Conservation (phyloP, 2,888 invertebrate genomes). For the Nephrotoma appendiculata region DNA sequence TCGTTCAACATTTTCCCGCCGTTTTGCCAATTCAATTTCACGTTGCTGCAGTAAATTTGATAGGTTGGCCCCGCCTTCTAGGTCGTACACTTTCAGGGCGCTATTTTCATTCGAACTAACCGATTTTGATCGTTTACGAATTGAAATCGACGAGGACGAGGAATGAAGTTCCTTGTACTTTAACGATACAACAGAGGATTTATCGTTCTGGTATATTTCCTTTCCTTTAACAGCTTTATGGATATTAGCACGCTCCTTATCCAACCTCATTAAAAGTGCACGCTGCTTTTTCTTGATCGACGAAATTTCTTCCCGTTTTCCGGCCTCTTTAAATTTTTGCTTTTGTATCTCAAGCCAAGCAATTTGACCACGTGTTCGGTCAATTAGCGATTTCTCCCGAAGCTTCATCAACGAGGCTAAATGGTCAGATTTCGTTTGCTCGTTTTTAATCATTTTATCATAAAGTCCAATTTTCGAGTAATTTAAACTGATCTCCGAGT, state of each 20-base stretch:
- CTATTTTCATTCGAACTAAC: slow-evolving; percentile 3
- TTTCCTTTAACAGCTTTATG: slow-evolving; percentile 32
- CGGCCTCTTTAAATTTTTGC: slow-evolving; percentile 39
- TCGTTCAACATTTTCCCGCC: slow-evolving; percentile 35
- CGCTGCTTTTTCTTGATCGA: slow-evolving; percentile 52
- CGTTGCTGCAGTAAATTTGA: slow-evolving; percentile 29
- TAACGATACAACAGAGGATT: background rate
- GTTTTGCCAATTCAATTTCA: slow-evolving; percentile 33
- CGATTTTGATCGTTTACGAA: slow-evolving; percentile 5
- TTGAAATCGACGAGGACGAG: slow-evolving; percentile 5
- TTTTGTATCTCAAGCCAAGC: slow-evolving; percentile 52
- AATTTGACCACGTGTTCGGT: slow-evolving; percentile 49
- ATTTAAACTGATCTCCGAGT: slow-evolving; percentile 20
- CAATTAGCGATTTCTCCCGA: slow-evolving; percentile 48
- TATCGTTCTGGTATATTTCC: background rate
- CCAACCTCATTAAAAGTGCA: slow-evolving; percentile 45
- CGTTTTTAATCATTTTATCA: slow-evolving; percentile 50
- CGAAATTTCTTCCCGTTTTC: slow-evolving; percentile 37
- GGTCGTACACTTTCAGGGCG: slow-evolving; percentile 12
- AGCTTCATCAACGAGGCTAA: slow-evolving; percentile 48
- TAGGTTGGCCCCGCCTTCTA: slow-evolving; percentile 18
- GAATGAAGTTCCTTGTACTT: background rate
- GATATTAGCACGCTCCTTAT: slow-evolving; percentile 54
- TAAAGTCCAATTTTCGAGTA: slow-evolving; percentile 30
- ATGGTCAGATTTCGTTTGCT: slow-evolving; percentile 49